Percentiles rank a stretch among this genome's conserved stretches.
phyloP scores from a whole-genome alignment of 1,140 invertebrate species.

The Aphelinus certus region DNA sequence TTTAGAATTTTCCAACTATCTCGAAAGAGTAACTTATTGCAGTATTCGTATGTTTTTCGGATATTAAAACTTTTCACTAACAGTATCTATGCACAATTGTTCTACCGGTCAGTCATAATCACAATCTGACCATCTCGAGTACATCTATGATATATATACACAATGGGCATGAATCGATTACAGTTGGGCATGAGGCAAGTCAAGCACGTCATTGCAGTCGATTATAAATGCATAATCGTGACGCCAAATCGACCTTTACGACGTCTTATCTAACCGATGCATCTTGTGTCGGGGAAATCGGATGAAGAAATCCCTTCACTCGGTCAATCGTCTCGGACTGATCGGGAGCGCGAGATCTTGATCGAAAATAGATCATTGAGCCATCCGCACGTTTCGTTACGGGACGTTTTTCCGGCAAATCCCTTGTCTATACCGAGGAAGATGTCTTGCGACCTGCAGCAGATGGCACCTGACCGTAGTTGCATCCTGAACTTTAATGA shows the following conservation, averaged over 20 bases:
- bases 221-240: slow-evolving; percentile 24
- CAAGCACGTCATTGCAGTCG: neutral
- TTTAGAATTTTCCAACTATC: too few species aligned
- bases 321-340: neutral
- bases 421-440: too few species aligned
- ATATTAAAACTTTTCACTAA: neutral
- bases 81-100: neutral
- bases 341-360: neutral
- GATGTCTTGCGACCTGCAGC: too few species aligned
- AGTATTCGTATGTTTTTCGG: neutral
- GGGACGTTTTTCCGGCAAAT: too few species aligned
- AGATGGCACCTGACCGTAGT: too few species aligned
- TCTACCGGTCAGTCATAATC: neutral
- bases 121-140: neutral
- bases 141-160: neutral
- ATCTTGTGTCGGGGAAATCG: neutral
- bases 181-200: neutral
- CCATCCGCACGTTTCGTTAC: neutral
- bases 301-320: slow-evolving; percentile 2
- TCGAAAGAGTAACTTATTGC: too few species aligned
- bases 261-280: neutral
- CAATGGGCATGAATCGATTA: neutral
- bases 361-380: slow-evolving; percentile 9
- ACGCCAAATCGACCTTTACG: neutral
- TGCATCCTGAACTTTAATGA: too few species aligned